Base-by-base conservation (phyloP, 1,140 invertebrate species). In the Panagrolaimus sp. region DNA sequence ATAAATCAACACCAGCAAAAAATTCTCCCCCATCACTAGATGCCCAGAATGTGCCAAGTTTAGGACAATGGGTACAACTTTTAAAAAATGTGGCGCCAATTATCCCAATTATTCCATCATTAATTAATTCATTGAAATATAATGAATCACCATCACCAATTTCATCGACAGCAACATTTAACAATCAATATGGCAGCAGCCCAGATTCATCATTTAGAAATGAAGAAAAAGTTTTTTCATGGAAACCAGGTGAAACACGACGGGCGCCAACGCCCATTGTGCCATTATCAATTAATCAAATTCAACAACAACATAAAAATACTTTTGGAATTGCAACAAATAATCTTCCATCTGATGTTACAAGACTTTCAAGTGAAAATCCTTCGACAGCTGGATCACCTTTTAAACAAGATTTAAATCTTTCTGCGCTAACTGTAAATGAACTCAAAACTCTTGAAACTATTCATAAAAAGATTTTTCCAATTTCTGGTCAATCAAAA, bases 381-480 rank as follows among this genome's bases (percentile, higher is more conserved):
- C 15, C 52, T 12, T 4, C 28, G 3, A 26, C 21, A n/a, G 10
- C 52, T 12, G 52, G 17, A n/a, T 12, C 12, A 12, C 10, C 21
- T n/a, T 58, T 58, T 58, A 21, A 28, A 4, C 28, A 21, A 12
- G 52, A 58, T 46, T 63, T 67, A 21, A 65, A 72, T 64, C 52
- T 72, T 17, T 64, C 68, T 14, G 15, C 68, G 21, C 28, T 72
- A 1, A 55, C 46, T 32, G 45, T 43, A 24, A 46, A 32, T 10
- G 66, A 70, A 47, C 24, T 71, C 21, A 71, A 66, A 45, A 45
- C 47, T 9, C 38, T 73, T 43, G 71, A 73, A 47, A 32, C 63
- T 1, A 67, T 70, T 24, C 69, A 70, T 67, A 24, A 52, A 12
- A 70, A 70, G 52, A 70, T 70, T 17, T 70, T 70, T 45, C 63